Evolutionary conservation across 2,797 vertebrate species (phyloP).

Genomic region (Cyprinodon diabolis): DNA sequence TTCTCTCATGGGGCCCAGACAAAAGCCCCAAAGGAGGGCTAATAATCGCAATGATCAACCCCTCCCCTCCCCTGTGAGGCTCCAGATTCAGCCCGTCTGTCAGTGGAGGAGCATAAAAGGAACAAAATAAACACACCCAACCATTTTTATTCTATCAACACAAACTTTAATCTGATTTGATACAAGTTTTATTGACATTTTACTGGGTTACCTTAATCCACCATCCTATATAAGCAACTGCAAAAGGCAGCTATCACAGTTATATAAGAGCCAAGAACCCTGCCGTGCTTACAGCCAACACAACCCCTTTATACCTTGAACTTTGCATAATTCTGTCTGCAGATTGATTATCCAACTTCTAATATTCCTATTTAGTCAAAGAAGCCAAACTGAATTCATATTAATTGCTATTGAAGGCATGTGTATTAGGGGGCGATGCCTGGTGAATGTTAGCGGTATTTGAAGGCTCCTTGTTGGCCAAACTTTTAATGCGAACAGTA

Average conservation of each 20-base stretch:
- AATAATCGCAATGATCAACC: constrained; percentile 75
- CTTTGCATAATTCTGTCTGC: background rate
- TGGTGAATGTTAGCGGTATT: too few species aligned
- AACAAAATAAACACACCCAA: background rate
- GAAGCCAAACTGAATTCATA: too few species aligned
- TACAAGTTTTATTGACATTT: background rate
- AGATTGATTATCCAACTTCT: background rate
- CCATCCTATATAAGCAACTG: background rate
- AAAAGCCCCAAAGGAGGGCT: constrained; percentile 78
- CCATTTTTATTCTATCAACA: background rate
- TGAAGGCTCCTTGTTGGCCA: too few species aligned
- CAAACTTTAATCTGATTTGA: background rate
- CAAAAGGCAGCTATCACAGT: background rate
- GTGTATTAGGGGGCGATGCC: too few species aligned
- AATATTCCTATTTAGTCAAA: background rate
- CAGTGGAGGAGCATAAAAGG: background rate
- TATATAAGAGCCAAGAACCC: background rate
- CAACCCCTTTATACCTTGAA: background rate
- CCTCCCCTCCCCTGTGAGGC: background rate
- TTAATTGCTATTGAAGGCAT: too few species aligned
- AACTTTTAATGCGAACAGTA: too few species aligned
- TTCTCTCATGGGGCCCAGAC: constrained; percentile 79
- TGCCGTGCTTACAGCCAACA: background rate
- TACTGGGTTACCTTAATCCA: background rate
- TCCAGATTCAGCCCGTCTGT: background rate